These are phyloP conservation scores for Gnatocerus cornutus DNA, from an alignment of 2,888 invertebrate species.

Conservation along the genomic window DNA sequence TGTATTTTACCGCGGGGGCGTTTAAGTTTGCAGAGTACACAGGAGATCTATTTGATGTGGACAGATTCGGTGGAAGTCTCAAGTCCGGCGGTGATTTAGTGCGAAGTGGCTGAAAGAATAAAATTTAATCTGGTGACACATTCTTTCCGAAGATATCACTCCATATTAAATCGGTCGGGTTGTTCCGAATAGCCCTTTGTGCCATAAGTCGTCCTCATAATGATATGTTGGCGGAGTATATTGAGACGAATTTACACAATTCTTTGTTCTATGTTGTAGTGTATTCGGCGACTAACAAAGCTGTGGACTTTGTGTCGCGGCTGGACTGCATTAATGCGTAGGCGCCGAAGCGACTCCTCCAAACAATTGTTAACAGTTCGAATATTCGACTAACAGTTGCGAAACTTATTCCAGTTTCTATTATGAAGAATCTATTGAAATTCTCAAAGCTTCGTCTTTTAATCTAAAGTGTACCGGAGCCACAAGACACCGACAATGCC, in stretches of 20 bases:
- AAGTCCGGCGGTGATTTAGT: slow-evolving; percentile 2
- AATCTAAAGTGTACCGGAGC: slow-evolving; percentile 10
- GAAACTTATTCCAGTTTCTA: slow-evolving; percentile 28
- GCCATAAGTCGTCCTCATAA: slow-evolving; percentile 29
- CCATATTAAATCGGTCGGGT: slow-evolving; percentile 37
- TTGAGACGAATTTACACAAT: slow-evolving; percentile 39
- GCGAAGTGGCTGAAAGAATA: slow-evolving; percentile 20
- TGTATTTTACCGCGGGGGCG: background rate
- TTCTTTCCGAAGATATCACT: slow-evolving; percentile 32
- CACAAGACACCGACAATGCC: slow-evolving; percentile 16
- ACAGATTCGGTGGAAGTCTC: slow-evolving; percentile 2
- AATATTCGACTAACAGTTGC: slow-evolving; percentile 15
- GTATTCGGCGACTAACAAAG: slow-evolving; percentile 3
- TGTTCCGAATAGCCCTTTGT: slow-evolving; percentile 30
- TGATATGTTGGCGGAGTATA: slow-evolving; percentile 38
- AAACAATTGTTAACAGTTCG: slow-evolving; percentile 38
- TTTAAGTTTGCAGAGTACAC: background rate
- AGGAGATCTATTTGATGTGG: slow-evolving; percentile 6
- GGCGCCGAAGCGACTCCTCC: slow-evolving; percentile 37
- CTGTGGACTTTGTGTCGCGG: slow-evolving; percentile 29
- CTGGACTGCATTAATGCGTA: slow-evolving; percentile 41
- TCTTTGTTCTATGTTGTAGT: slow-evolving; percentile 31
- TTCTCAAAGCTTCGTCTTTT: slow-evolving; percentile 31
- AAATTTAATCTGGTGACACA: slow-evolving; percentile 37
- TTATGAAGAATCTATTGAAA: slow-evolving; percentile 30